These are phyloP conservation scores for Heliconius charithonia DNA, from an alignment of 2,888 invertebrate genomes.

Conservation along the genomic window DNA sequence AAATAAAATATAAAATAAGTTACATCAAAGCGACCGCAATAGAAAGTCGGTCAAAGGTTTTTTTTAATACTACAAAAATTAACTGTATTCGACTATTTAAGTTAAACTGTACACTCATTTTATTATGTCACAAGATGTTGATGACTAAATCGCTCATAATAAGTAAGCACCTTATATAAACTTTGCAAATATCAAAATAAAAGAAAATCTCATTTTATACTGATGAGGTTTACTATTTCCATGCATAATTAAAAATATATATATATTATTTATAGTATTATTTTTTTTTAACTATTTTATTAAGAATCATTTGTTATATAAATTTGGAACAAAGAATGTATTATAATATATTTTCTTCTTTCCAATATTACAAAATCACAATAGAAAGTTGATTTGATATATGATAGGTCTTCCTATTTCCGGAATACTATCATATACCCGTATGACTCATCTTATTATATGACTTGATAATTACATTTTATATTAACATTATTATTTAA, in stretches of 20 bases:
- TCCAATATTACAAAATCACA: constrained; percentile 1
- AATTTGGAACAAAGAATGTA: not conserved
- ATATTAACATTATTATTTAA: not conserved
- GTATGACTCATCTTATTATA: constrained; percentile 21
- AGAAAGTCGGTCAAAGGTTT: constrained; percentile 47
- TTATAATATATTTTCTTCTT: not conserved
- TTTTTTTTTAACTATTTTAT: not conserved
- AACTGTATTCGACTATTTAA: constrained; percentile 31
- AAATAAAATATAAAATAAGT: constrained; percentile 37
- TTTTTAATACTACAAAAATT: constrained; percentile 43
- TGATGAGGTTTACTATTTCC: not conserved
- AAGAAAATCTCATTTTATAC: not conserved
- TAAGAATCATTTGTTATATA: not conserved
- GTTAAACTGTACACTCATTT: constrained; percentile 15
- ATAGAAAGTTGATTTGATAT: constrained; percentile 16
- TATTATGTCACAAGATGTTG: constrained; percentile 13
- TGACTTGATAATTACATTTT: not conserved
- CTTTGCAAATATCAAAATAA: not conserved
- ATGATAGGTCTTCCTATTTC: constrained; percentile 17
- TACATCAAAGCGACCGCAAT: constrained; percentile 42
- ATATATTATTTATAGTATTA: too few species aligned
- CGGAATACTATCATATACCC: constrained; percentile 9
- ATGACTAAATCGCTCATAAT: not conserved
- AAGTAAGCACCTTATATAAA: not conserved
- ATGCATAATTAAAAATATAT: not conserved